Base-by-base conservation (phyloP, 2,797 vertebrate species). In the Vultur gryphus region DNA sequence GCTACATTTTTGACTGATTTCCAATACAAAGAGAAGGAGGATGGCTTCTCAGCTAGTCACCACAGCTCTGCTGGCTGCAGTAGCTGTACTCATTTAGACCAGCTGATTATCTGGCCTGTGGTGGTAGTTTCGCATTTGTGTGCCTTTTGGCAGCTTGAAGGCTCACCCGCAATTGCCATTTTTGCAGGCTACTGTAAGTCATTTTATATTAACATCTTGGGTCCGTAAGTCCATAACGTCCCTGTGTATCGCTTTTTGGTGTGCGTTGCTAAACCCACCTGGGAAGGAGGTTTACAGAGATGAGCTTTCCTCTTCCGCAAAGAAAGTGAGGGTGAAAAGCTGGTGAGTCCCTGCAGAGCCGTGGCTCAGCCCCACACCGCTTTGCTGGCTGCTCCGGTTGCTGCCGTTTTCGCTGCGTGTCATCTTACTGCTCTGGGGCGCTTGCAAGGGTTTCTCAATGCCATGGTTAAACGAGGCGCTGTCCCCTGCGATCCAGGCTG, bases 321-420 rank as follows among this genome's bases (percentile, higher is more conserved):
- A 46, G 37, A 7, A 3, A 26, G 10, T 1, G 35, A 28, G 26
- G 26, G 3, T 70, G 44, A 67, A 51, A 39, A 77, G 24, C 29
- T 15, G 12, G 4, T 33, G 58, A 43, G 46, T 29, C 33, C 43
- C 54, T 0, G 3, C 16, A 33, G 73, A 48, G 39, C 57, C 0
- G 0, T 23, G 54, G 62, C 33, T 89, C 67, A 66, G 39, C 23
- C 43, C 35, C 0, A 0, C 23, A 25, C 14, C 0, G 0, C 18
- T 87, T 61, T 0, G 0, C 7, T 4, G n/a, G 2, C 57, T 46
- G 49, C 33, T 80, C n/a, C 0, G 0, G 9, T 33, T 13, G 11
- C 33, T 83, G 21, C 52, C 3, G 0, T 29, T 83, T 59, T 61
- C 5, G 7, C 41, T 67, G 6, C 11, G 1, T n/a, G 12, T 23